Percentiles rank a stretch among this genome's conserved stretches.
Evolutionary conservation across 1,140 invertebrate genomes (phyloP).

Genomic region (Mactra quadrangularis): DNA sequence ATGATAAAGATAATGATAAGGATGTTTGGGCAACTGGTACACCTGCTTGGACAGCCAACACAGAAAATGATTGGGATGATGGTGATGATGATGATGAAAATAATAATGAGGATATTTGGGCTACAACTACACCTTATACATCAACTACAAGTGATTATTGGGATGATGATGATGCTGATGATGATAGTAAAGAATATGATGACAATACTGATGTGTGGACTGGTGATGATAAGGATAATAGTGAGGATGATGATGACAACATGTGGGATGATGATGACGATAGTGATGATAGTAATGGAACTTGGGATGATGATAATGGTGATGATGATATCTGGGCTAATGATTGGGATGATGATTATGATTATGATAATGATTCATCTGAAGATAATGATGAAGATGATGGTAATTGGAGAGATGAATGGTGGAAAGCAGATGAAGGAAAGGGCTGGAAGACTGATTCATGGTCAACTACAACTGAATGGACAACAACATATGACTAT

Average conservation of each 20-base stretch:
- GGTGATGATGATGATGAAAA: too few species aligned
- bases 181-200: too few species aligned
- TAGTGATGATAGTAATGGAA: not conserved
- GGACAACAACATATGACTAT: not conserved
- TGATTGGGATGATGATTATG: not conserved
- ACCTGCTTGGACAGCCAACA: too few species aligned
- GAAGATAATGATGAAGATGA: not conserved
- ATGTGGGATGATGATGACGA: not conserved
- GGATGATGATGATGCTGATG: too few species aligned
- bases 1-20: too few species aligned
- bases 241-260: not conserved
- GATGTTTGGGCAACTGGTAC: too few species aligned
- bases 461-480: not conserved
- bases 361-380: not conserved
- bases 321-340: conserved; percentile 1
- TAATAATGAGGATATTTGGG: too few species aligned
- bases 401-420: not conserved
- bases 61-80: too few species aligned
- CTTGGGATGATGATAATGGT: not conserved
- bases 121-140: too few species aligned
- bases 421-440: not conserved
- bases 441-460: not conserved
- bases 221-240: not conserved
- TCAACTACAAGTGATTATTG: too few species aligned
- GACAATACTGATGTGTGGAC: too few species aligned